These are phyloP conservation scores for Linepithema humile DNA, from an alignment of 1,140 invertebrate genomes.

Conservation along the genomic window DNA sequence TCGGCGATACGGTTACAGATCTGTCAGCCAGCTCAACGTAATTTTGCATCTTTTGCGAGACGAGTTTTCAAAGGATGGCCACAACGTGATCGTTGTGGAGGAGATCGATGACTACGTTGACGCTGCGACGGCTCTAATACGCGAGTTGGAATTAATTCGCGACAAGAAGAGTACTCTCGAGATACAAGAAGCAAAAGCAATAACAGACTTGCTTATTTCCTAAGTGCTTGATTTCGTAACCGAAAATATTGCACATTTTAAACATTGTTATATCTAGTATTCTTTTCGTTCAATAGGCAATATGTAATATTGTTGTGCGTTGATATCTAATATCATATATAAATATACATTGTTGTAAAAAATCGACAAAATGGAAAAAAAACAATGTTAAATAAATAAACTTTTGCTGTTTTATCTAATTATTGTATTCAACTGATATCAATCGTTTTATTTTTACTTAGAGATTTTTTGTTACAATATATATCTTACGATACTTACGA, in stretches of 20 bases:
- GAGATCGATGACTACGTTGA: slow-evolving; percentile 55
- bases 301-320: background rate
- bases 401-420: too few relatives aligned
- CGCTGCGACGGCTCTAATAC: slow-evolving; percentile 70
- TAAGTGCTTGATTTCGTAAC: slow-evolving; percentile 43
- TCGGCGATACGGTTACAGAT: slow-evolving; percentile 58
- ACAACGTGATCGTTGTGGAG: slow-evolving; percentile 60
- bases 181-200: slow-evolving; percentile 75
- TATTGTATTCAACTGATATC: too few relatives aligned
- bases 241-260: background rate
- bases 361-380: too few relatives aligned
- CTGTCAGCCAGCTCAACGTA: slow-evolving; percentile 72
- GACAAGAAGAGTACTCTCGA: slow-evolving; percentile 56
- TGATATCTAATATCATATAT: background rate
- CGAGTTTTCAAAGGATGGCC: slow-evolving; percentile 67
- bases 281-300: too few relatives aligned
- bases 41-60: slow-evolving; percentile 69
- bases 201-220: slow-evolving; percentile 78
- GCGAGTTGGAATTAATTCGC: slow-evolving; percentile 76
- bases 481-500: too few relatives aligned
- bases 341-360: slow-evolving; percentile 14
- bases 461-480: too few relatives aligned
- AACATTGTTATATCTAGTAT: background rate
- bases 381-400: too few relatives aligned
- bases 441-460: background rate